A percentile compares a stretch with the other conserved stretches of the same genome.
These are phyloP conservation scores for Antheraea yamamai DNA, from an alignment of 2,888 invertebrate genomes.

Conservation along the genomic window DNA sequence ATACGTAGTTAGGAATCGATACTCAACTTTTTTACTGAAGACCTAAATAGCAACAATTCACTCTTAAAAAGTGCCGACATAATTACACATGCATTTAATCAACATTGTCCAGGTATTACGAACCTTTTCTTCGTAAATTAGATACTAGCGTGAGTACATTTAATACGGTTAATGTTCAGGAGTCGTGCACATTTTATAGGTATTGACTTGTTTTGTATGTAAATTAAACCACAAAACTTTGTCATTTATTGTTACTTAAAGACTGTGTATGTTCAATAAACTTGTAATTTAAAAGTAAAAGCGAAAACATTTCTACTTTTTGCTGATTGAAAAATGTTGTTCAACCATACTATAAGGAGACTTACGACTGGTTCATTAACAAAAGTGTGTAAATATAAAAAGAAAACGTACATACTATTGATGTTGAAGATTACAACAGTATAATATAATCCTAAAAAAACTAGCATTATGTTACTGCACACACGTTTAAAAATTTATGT, in stretches of 20 bases:
- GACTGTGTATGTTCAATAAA: not conserved
- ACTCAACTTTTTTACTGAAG: no score
- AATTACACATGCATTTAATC: not conserved
- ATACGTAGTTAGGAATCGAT: no score
- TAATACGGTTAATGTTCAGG: not conserved
- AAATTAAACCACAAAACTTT: not conserved
- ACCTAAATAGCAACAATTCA: not conserved
- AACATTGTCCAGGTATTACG: not conserved
- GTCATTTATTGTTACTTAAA: not conserved
- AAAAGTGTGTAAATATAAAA: no score
- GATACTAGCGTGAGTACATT: not conserved
- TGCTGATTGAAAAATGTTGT: no score
- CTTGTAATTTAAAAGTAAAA: not conserved
- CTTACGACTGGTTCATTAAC: no score
- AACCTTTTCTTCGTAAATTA: not conserved
- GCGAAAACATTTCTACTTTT: no score
- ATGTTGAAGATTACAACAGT: no score
- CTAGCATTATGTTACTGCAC: no score
- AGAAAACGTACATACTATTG: no score
- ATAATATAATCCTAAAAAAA: no score
- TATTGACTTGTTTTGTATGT: not conserved
- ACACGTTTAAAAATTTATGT: no score
- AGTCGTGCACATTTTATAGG: not conserved
- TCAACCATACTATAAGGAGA: no score
- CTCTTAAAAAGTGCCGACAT: not conserved